Conservation (phyloP, 2,888 invertebrate genomes). For the Andrena marginata region DNA sequence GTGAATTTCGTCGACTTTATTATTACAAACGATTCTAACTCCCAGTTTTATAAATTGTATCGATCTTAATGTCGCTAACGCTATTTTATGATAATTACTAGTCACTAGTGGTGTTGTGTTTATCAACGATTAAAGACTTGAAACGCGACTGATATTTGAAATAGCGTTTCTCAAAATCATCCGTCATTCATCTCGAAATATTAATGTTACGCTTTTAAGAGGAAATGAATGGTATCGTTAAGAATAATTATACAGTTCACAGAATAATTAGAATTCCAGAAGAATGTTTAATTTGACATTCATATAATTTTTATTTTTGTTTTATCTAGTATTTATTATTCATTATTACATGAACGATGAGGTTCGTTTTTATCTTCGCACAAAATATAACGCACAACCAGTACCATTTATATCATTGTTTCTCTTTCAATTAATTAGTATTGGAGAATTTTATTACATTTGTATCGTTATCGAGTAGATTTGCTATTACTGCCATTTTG, state of each 20-base stretch:
- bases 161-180: slow-evolving; percentile 40
- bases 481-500: slow-evolving; percentile 1
- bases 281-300: background rate
- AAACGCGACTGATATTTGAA: slow-evolving; percentile 32
- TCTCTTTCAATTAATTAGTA: background rate
- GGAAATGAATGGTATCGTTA: background rate
- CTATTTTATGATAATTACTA: slow-evolving; percentile 24
- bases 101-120: slow-evolving; percentile 9
- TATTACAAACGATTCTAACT: slow-evolving; percentile 27
- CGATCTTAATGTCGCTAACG: slow-evolving; percentile 17
- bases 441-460: background rate
- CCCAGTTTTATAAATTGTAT: slow-evolving; percentile 13
- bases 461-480: slow-evolving; percentile 4
- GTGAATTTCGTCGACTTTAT: slow-evolving; percentile 35
- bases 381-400: slow-evolving; percentile 34
- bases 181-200: background rate
- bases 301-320: background rate
- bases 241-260: background rate
- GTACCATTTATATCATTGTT: slow-evolving; percentile 21
- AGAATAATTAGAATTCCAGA: background rate
- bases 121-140: slow-evolving; percentile 6
- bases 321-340: background rate
- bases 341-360: background rate
- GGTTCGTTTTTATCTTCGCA: slow-evolving; percentile 10
- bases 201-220: background rate